These are phyloP conservation scores for Perca flavescens DNA, from an alignment of 2,113 vertebrate species.

Conservation along the genomic window DNA sequence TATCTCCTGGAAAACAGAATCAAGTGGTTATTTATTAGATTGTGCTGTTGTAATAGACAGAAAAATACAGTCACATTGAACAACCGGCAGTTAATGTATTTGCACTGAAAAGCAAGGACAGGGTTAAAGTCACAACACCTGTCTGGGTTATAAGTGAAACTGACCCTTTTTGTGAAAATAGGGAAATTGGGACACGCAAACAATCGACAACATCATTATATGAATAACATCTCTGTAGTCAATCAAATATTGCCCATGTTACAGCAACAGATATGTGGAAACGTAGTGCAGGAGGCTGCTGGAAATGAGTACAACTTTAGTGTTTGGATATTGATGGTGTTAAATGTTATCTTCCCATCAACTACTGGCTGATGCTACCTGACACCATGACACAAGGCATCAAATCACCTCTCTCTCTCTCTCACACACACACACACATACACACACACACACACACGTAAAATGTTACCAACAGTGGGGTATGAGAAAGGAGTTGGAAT, in stretches of 20 bases:
- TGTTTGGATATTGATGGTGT: slow-evolving; percentile 43
- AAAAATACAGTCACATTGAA: slow-evolving; percentile 27
- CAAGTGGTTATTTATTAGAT: slow-evolving; percentile 67
- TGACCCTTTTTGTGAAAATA: not conserved
- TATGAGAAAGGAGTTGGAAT: slow-evolving; percentile 31
- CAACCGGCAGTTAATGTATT: slow-evolving; percentile 7
- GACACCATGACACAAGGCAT: slow-evolving; percentile 59
- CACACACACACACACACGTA: not conserved
- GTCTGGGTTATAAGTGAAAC: not conserved
- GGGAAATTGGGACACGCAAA: not conserved
- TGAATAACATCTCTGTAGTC: slow-evolving; percentile 20
- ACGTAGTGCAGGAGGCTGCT: not conserved
- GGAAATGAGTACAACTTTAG: slow-evolving; percentile 27
- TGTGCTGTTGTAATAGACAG: slow-evolving; percentile 16
- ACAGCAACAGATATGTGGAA: slow-evolving; percentile 4
- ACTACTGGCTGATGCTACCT: slow-evolving; percentile 46
- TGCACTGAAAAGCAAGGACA: not conserved
- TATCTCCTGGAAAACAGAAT: slow-evolving; percentile 87
- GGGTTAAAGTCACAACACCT: slow-evolving; percentile 10
- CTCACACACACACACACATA: not conserved
- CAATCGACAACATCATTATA: not conserved
- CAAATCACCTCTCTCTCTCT: slow-evolving; percentile 26
- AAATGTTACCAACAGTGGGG: slow-evolving; percentile 1
- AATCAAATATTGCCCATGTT: not conserved
- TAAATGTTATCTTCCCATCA: slow-evolving; percentile 47